Evolutionary conservation across 2,888 invertebrate species (phyloP), one percentile per base, ranked within the genome.

Genomic region (Alloscopus bannaensis): DNA sequence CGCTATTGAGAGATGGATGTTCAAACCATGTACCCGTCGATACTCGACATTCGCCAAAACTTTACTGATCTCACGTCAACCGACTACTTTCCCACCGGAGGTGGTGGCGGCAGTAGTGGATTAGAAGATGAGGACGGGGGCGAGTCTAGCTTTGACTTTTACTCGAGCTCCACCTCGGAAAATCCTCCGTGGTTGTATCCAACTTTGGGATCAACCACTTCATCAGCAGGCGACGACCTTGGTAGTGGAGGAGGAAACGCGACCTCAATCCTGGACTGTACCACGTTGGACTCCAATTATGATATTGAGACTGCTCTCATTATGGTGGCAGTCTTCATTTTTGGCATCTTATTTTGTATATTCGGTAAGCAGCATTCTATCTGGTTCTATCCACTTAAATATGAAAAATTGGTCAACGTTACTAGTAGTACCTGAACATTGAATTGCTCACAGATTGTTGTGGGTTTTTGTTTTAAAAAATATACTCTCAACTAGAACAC

Each of bases 291-390:
- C 87, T 90, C 91, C 86, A 90, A 92, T 87, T 93, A 93, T 88
- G 92, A 93, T 86, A 90, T 92, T 59, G 89, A 91, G 57, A 90
- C 92, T 28, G 92, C 93, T 78, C 89, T 92, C 78, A 90, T 93
- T 82, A 92, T 93, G 88, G 91, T 92, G 81, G 91, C 93, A 90
- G 93, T 93, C 87, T 91, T 94, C 85, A 91, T 94, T 50, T 94
- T 95, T 89, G 95, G 95, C 80, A 91, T 95, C 85, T 92, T 95
- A 76, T 95, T 95, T 88, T 94, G 94, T 82, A 91, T 95, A 84
- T 93, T 94, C 88, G 95, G 95, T 94, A 89, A 92, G 92, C 36
- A 36, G 6, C 36, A 36, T 36, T 13, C 6, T 36, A 36, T 36
- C 36, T n/a, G n/a, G n/a, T n/a, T n/a, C n/a, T n/a, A n/a, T n/a